Percentiles rank a stretch among this genome's conserved stretches.
Evolutionary conservation across 2,888 invertebrate species (phyloP).

Genomic region (Brassicogethes aeneus): DNA sequence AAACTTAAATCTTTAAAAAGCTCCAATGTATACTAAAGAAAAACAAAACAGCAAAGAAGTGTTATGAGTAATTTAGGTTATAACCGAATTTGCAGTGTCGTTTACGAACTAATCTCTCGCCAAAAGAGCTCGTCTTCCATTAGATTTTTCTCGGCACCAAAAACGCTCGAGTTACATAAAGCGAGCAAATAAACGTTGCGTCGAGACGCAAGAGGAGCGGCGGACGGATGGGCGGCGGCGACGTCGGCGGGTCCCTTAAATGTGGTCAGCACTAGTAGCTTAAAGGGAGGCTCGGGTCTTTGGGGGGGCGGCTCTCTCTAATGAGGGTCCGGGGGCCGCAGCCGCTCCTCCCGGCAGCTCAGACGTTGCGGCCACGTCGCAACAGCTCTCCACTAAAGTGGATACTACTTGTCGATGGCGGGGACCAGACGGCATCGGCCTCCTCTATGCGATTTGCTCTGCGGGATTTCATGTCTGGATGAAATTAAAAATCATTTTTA

Average conservation of each 20-base stretch:
- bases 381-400: slow-evolving; percentile 2
- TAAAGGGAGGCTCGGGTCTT: background rate
- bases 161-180: background rate
- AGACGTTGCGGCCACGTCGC: background rate
- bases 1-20: no score
- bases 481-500: no score
- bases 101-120: no score
- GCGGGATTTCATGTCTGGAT: background rate
- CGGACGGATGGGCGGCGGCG: no score
- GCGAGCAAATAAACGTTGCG: background rate
- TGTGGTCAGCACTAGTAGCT: background rate
- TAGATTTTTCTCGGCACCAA: background rate
- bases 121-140: background rate
- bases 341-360: background rate
- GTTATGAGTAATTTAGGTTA: no score
- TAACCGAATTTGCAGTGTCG: no score
- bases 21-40: no score
- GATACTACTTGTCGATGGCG: slow-evolving; percentile 4
- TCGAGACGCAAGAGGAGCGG: no score
- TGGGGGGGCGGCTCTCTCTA: background rate
- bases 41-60: no score
- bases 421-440: no score
- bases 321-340: background rate
- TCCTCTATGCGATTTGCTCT: no score
- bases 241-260: background rate